phyloP scores from a whole-genome alignment of 2,888 invertebrate genomes.

The Spodoptera picta region DNA sequence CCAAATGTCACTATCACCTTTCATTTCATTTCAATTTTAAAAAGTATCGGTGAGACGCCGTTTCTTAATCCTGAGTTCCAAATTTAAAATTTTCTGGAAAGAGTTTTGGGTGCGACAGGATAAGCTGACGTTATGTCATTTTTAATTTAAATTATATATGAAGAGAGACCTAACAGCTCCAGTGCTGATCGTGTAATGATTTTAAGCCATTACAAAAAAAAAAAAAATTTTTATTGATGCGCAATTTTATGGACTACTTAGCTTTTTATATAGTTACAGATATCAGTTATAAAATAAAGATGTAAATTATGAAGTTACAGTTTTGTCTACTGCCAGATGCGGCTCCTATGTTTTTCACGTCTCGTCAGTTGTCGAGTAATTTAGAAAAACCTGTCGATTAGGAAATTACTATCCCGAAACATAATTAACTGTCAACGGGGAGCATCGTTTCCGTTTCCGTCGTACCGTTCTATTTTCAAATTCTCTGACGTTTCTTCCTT shows the following conservation, averaged over 20 bases:
- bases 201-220: too few species aligned
- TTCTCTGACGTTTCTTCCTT: conserved; percentile 62
- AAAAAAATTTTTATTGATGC: too few species aligned
- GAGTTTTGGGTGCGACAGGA: conserved; percentile 76
- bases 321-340: too few species aligned
- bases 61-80: conserved; percentile 82
- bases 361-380: conserved; percentile 32
- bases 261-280: too few species aligned
- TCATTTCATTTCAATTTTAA: conserved; percentile 82
- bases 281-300: too few species aligned
- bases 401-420: conserved; percentile 81
- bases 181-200: not conserved
- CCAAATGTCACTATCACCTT: conserved; percentile 73
- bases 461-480: conserved; percentile 85
- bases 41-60: conserved; percentile 80
- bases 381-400: conserved; percentile 82
- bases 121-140: conserved; percentile 45
- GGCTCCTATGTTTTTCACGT: not conserved
- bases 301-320: too few species aligned
- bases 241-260: too few species aligned
- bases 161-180: conserved; percentile 4
- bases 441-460: conserved; percentile 85
- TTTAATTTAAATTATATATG: conserved; percentile 18
- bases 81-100: conserved; percentile 85
- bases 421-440: conserved; percentile 87